Evolutionary conservation across 1,140 invertebrate genomes (phyloP).

Genomic region (Camponotus pennsylvanicus): DNA sequence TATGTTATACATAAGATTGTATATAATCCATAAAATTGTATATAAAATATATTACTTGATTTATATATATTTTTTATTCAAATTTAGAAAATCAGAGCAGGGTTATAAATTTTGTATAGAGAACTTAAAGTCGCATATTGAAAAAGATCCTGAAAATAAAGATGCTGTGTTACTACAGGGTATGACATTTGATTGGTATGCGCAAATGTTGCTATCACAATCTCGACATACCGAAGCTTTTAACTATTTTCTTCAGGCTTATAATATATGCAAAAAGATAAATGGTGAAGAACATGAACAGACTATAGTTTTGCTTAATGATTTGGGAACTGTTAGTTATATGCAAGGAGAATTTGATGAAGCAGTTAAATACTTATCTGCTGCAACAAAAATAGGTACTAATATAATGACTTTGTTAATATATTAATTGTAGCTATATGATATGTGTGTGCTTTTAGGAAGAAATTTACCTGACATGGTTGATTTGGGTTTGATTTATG

Average conservation of each 20-base stretch:
- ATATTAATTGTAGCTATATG: background rate
- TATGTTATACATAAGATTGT: constrained; percentile 1
- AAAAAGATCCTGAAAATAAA: constrained; percentile 86
- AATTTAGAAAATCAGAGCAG: constrained; percentile 88
- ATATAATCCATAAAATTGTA: constrained; percentile 18
- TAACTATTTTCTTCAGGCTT: constrained; percentile 90
- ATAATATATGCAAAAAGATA: constrained; percentile 89
- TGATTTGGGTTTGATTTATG: constrained; percentile 91
- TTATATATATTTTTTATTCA: constrained; percentile 63
- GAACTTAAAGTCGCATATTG: constrained; percentile 88
- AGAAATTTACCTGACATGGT: constrained; percentile 88
- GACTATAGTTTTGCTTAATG: constrained; percentile 93
- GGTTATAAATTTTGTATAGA: constrained; percentile 93
- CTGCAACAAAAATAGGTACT: constrained; percentile 90
- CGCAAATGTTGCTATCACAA: constrained; percentile 90
- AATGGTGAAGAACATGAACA: constrained; percentile 91
- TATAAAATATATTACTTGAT: constrained; percentile 15
- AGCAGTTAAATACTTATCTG: constrained; percentile 90
- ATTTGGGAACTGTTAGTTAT: constrained; percentile 92
- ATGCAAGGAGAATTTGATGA: constrained; percentile 89
- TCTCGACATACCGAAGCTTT: constrained; percentile 89
- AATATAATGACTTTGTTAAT: constrained; percentile 46
- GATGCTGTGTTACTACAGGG: constrained; percentile 89
- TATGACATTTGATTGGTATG: constrained; percentile 94
- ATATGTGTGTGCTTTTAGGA: constrained; percentile 73